Base-by-base conservation (phyloP, 2,113 vertebrate genomes). In the Ceyx cyanopectus region DNA sequence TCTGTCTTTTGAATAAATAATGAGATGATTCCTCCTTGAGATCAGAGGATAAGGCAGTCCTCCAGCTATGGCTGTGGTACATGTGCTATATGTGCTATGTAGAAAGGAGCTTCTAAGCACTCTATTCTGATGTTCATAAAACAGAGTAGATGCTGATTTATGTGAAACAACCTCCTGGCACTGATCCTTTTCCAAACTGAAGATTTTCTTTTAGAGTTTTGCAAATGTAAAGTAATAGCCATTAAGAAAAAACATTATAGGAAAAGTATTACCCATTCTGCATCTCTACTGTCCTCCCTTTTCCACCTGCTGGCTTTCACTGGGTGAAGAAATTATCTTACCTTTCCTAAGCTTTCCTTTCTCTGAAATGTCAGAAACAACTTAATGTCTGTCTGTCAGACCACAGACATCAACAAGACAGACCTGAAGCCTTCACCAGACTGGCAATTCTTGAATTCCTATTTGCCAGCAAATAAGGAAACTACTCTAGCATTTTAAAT, bases 381-480 rank as follows among this genome's bases (percentile, higher is more conserved):
- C 56, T 84, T 14, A 20, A 22, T 2, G 2, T 51, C 51, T 2
- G 2, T 51, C 51, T 68, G 29, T 53, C 51, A 65, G 40, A 34
- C 15, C 40, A 45, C 54, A 74, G 48, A 84, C 2, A 1, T 18
- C 40, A 70, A 70, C 19, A 40, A 68, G 30, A 75, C 1, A 2
- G 65, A 70, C 40, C 14, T 5, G 1, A 57, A 70, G 41, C 27
- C 46, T 87, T 68, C 74, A 61, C 24, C 62, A 60, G n/a, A 27
- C 56, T 76, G 43, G 26, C 20, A 82, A 8, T 27, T 69, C 81
- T 50, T 81, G 6, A 81, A 81, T 81, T 85, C 65, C 21, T 68
- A 30, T 83, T 62, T 88, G 32, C 78, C 46, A 85, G 84, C 56
- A 89, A 89, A 93, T 32, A 68, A 92, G 37, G 72, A 74, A 81